Evolutionary conservation across 2,797 vertebrate genomes (phyloP).

Genomic region (Cynopterus sphinx): DNA sequence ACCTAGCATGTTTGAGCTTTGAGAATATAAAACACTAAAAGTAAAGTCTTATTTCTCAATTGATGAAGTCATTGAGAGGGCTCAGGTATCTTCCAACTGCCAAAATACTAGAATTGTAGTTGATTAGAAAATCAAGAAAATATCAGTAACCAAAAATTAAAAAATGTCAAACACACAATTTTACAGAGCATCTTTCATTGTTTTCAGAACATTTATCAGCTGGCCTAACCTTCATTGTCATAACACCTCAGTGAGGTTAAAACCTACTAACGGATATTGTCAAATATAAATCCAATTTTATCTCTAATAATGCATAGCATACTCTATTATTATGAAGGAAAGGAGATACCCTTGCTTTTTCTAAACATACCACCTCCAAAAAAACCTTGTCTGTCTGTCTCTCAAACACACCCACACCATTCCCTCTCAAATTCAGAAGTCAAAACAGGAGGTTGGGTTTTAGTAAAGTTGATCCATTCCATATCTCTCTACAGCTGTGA

Average conservation of each 20-base stretch:
- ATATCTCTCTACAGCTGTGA: background rate
- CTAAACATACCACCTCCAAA: background rate
- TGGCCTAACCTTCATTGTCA: background rate
- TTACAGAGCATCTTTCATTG: background rate
- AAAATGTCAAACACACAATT: background rate
- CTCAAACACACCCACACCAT: background rate
- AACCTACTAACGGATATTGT: background rate
- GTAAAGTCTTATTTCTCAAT: background rate
- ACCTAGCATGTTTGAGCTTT: background rate
- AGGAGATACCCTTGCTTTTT: background rate
- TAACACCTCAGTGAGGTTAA: background rate
- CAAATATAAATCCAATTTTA: slow-evolving; percentile 13
- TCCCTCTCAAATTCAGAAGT: background rate
- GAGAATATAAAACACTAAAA: background rate
- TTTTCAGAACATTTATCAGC: slow-evolving; percentile 40
- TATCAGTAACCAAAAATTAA: slow-evolving; percentile 25
- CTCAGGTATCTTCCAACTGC: background rate
- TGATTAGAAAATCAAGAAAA: slow-evolving; percentile 4
- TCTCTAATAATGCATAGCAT: background rate
- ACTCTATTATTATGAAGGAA: background rate
- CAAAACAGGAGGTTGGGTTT: background rate
- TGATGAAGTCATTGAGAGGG: background rate
- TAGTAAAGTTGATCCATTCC: background rate
- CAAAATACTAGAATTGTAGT: slow-evolving; percentile 17
- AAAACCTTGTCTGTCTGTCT: background rate